Percentiles rank a stretch among this genome's conserved stretches.
Conservation (phyloP, 2,888 invertebrate genomes). For the Theodoxus fluviatilis region DNA sequence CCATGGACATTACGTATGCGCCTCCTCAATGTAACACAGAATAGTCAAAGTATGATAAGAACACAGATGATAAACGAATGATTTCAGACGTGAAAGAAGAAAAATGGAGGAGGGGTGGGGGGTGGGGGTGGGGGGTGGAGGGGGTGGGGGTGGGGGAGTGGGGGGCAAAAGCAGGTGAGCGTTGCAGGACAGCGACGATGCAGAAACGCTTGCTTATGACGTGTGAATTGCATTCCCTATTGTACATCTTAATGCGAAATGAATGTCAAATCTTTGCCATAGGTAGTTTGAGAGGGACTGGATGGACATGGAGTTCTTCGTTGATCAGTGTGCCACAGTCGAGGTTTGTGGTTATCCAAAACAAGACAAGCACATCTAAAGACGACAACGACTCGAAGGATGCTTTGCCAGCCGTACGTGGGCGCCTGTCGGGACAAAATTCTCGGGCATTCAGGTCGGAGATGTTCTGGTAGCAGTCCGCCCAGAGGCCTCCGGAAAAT, state of each 20-base stretch:
- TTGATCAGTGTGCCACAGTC: no score
- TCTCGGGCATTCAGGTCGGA: constrained; percentile 31
- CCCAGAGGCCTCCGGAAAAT: constrained; percentile 42
- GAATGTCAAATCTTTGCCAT: neutral
- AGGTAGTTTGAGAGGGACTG: neutral
- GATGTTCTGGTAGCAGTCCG: constrained; percentile 38
- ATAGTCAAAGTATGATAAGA: neutral
- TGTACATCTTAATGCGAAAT: neutral
- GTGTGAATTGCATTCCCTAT: neutral
- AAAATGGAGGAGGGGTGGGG: neutral
- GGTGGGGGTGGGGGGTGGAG: neutral
- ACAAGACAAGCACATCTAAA: neutral
- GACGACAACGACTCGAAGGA: neutral
- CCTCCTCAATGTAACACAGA: no score
- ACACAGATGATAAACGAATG: neutral
- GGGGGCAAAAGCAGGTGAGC: no score
- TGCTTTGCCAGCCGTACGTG: constrained; percentile 33
- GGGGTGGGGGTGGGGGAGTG: neutral
- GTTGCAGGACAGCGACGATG: no score
- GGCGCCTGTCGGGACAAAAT: constrained; percentile 36
- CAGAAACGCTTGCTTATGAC: no score
- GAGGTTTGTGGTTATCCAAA: no score
- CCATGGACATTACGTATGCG: no score
- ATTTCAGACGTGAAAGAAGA: neutral
- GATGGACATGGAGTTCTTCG: neutral